Evolutionary conservation across 2,888 invertebrate species (phyloP), one percentile per base, ranked within the genome.

Genomic region (Quadriops clusia): DNA sequence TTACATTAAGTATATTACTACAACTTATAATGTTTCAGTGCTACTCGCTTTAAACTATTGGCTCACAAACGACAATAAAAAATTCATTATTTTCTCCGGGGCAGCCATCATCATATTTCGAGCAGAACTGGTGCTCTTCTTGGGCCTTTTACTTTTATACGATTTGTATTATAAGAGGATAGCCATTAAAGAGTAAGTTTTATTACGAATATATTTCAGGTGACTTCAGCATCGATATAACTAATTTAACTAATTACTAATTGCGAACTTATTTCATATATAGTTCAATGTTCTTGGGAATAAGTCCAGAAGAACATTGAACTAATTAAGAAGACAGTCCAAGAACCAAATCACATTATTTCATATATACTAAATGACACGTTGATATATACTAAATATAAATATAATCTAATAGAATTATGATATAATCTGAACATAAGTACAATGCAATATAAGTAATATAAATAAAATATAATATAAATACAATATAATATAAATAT

Each of bases 61-160:
- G 91, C 57, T 97, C 36, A 71, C 72, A 41, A 77, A 81, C 39
- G 72, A 77, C 49, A 75, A 76, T 43, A 70, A 70, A 48, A 68
- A 68, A 43, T 93, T 90, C 54, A 73, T 94, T 26, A 70, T 79
- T 56, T 72, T 75, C 41, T 82, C 91, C n/a, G 94, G 85, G 20
- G 78, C 83, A 42, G 77, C 87, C 23, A 83, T 90, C 37, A 67
- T 95, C 33, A 76, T 95, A 53, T 94, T 95, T 59, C 73, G 98
- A 52, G 73, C 81, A 15, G 98, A 98, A 61, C 65, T 97, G 35
- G 76, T 78, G 3, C 66, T 95, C 53, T 73, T 93, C 41, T 72
- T 90, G 51, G 94, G 93, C 11, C 63, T 91, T 28, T 72, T 95
- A 39, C 66, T 95, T 13, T 62, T 91, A 5, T 72, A 83, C 48